Evolutionary conservation across 30 jellyfish, hydroid and myxozoan species (phyloP).

Genomic region (Aurelia coerulea): DNA sequence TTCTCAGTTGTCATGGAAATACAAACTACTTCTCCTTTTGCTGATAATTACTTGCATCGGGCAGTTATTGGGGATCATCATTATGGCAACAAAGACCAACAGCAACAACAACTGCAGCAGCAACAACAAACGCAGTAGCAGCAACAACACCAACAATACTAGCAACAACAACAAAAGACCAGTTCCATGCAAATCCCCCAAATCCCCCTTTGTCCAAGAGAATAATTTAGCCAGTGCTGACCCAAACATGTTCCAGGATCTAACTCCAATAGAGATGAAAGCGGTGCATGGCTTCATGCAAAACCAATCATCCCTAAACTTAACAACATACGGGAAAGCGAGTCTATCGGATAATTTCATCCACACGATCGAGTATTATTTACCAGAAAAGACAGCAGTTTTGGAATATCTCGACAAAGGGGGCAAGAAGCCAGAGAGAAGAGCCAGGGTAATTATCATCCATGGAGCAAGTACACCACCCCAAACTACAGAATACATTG

Average conservation of each 20-base stretch:
- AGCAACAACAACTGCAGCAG: too few relatives aligned
- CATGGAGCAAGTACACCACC: conserved; percentile 34
- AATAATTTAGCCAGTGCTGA: neutral
- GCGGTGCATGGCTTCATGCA: conserved; percentile 9
- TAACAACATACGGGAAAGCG: conserved; percentile 51
- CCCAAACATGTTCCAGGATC: conserved; percentile 55
- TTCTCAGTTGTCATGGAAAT: too few relatives aligned
- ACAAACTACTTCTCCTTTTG: too few relatives aligned
- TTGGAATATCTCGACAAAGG: conserved; percentile 39
- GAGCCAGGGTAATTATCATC: conserved; percentile 57
- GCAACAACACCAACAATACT: too few relatives aligned
- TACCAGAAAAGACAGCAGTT: conserved; percentile 55
- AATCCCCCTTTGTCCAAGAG: neutral
- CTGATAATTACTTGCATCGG: too few relatives aligned
- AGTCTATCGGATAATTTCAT: conserved; percentile 51
- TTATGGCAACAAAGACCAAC: too few relatives aligned
- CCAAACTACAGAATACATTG: conserved; percentile 47
- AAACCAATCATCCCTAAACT: conserved; percentile 17
- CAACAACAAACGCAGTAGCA: too few relatives aligned
- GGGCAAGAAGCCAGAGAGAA: conserved; percentile 51
- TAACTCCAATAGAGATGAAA: conserved; percentile 26
- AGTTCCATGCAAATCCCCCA: neutral
- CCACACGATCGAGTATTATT: conserved; percentile 41
- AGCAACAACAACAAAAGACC: neutral
- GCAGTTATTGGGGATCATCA: too few relatives aligned